Conservation (phyloP, 1,140 invertebrate species). For the Odontomachus brunneus region DNA sequence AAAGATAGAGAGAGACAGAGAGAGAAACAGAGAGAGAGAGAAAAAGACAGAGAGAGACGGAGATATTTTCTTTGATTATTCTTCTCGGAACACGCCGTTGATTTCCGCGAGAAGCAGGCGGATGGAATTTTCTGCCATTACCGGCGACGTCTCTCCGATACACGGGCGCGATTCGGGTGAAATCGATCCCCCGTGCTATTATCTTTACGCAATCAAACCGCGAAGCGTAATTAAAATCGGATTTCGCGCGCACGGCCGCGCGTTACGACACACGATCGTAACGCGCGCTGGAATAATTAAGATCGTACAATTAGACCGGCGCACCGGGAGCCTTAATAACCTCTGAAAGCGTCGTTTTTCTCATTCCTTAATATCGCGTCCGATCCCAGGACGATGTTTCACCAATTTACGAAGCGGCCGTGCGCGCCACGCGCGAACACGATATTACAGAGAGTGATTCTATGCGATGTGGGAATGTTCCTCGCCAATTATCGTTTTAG, state of each 20-base stretch:
- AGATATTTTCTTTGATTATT: slow-evolving; percentile 36
- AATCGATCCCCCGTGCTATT: slow-evolving; percentile 58
- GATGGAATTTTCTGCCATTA: slow-evolving; percentile 60
- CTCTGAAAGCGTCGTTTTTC: slow-evolving; percentile 13
- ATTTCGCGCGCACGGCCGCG: slow-evolving; percentile 6
- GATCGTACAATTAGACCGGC: slow-evolving; percentile 19
- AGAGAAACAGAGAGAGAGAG: not conserved
- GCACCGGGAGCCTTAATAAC: slow-evolving; percentile 12
- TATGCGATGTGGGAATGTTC: not conserved
- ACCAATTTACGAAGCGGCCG: slow-evolving; percentile 1
- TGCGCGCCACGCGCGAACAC: too few species aligned
- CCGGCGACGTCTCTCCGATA: slow-evolving; percentile 12
- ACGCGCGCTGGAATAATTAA: slow-evolving; percentile 18
- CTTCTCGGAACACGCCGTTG: slow-evolving; percentile 23
- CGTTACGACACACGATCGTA: slow-evolving; percentile 52
- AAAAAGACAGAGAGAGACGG: too few species aligned
- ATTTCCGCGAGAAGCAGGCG: slow-evolving; percentile 44
- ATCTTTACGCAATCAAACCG: slow-evolving; percentile 55
- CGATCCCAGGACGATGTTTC: not conserved
- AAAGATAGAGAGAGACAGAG: too few species aligned
- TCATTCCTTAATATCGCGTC: slow-evolving; percentile 31
- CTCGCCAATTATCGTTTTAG: not conserved
- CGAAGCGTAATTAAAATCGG: slow-evolving; percentile 63
- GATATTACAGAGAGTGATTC: too few species aligned
- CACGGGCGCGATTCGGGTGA: slow-evolving; percentile 14